Evolutionary conservation across 1,140 invertebrate species (phyloP).

Genomic region (Hirudo medicinalis): DNA sequence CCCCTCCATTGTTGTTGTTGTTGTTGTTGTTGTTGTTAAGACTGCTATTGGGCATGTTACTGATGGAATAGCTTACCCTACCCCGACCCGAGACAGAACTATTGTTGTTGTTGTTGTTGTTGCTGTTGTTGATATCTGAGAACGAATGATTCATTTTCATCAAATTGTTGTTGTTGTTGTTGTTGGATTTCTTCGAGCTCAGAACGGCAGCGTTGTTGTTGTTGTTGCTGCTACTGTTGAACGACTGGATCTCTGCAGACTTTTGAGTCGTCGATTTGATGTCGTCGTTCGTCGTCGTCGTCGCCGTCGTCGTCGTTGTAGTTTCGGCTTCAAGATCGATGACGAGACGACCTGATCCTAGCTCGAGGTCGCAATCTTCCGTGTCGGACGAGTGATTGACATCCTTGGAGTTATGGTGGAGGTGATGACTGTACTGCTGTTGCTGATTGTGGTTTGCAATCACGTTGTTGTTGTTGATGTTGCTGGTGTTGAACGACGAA

Average conservation of each 20-base stretch:
- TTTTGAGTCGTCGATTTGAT: not conserved
- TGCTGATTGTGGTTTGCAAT: too few relatives aligned
- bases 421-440: too few relatives aligned
- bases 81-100: not conserved
- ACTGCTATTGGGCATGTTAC: not conserved
- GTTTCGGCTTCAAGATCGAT: slow-evolving; percentile 15
- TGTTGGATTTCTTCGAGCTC: not conserved
- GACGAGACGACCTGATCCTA: not conserved
- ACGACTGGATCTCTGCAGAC: not conserved
- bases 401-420: not conserved
- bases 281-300: not conserved
- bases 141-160: not conserved
- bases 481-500: too few relatives aligned
- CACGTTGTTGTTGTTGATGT: too few relatives aligned
- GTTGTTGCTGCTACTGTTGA: not conserved
- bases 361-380: slow-evolving; percentile 12
- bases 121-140: not conserved
- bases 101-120: not conserved
- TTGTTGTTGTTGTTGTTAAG: slow-evolving; percentile 11
- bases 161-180: slow-evolving; percentile 8
- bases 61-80: not conserved
- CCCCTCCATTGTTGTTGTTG: not conserved
- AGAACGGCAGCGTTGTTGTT: not conserved
- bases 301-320: not conserved
- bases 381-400: slow-evolving; percentile 5